Conservation (phyloP, 2,888 invertebrate genomes). For the Tetheella fluctuosa region DNA sequence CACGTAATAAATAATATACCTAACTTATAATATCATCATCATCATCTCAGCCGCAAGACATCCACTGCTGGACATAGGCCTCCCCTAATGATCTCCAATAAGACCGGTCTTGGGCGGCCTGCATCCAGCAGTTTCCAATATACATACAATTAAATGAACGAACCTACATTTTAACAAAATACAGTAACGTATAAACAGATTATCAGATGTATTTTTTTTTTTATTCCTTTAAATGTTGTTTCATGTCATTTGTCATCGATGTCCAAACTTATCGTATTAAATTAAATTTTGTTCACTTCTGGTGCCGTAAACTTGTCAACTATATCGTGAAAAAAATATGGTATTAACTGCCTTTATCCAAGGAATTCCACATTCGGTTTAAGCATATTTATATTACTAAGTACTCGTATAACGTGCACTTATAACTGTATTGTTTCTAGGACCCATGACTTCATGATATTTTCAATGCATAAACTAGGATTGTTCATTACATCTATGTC, state of each 20-base stretch:
- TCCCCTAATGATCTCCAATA: no score
- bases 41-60: no score
- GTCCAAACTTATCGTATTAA: background rate
- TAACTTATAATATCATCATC: no score
- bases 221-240: background rate
- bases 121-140: no score
- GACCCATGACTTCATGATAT: background rate
- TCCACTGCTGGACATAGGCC: no score
- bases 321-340: background rate
- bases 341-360: conserved; percentile 2
- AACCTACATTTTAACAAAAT: background rate
- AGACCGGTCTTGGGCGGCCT: no score
- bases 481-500: conserved; percentile 3
- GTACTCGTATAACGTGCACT: background rate
- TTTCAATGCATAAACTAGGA: conserved; percentile 4
- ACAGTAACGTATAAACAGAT: no score
- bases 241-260: conserved; percentile 6
- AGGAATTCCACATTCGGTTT: background rate
- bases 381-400: background rate
- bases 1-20: no score
- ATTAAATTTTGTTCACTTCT: background rate
- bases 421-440: conserved; percentile 3
- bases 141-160: background rate
- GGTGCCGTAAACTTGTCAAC: background rate
- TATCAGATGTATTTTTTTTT: background rate